These are phyloP conservation scores for Sebastolobus altivelis DNA, from an alignment of 2,797 vertebrate genomes.

Conservation along the genomic window DNA sequence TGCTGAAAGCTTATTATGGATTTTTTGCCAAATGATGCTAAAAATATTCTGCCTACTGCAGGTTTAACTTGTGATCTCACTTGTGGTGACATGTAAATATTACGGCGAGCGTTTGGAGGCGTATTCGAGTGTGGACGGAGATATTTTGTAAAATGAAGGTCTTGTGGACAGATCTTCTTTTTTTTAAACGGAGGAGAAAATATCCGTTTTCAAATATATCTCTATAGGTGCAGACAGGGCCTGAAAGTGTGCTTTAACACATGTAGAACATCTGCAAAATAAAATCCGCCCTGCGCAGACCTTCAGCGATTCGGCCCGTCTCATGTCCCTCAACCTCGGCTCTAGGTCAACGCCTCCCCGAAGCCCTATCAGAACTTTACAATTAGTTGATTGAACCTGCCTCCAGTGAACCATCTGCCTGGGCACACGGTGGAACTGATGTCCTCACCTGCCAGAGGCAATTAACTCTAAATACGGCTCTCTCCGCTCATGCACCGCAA, in stretches of 20 bases:
- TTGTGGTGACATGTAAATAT: no score
- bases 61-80: no score
- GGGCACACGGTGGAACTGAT: conserved; percentile 75
- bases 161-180: no score
- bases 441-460: conserved; percentile 81
- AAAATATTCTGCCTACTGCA: no score
- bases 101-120: accelerated
- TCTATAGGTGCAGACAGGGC: not conserved
- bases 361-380: conserved; percentile 71
- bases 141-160: no score
- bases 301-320: conserved; percentile 20
- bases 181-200: no score
- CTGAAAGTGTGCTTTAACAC: conserved; percentile 6
- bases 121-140: no score
- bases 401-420: conserved; percentile 72
- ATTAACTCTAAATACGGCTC: conserved; percentile 79
- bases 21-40: no score
- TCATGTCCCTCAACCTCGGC: conserved; percentile 54
- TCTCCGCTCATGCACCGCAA: conserved; percentile 51
- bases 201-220: no score
- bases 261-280: conserved; percentile 8
- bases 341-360: conserved; percentile 66
- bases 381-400: conserved; percentile 78
- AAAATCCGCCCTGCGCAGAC: not conserved
- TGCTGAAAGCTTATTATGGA: no score